Evolutionary conservation across 2,888 invertebrate species (phyloP).

Genomic region (Drosophila mettleri): DNA sequence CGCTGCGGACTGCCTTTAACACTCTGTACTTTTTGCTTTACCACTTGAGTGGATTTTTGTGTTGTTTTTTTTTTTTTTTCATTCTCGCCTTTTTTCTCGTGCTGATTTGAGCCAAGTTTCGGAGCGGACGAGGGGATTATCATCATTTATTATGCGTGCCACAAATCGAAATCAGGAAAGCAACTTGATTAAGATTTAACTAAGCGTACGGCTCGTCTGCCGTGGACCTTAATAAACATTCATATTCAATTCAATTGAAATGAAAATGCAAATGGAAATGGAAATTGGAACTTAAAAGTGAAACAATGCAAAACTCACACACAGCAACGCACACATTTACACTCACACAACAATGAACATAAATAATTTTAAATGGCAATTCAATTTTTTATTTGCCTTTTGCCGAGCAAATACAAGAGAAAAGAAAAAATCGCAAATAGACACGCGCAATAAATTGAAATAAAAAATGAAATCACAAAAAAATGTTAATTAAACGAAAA

Average conservation of each 20-base stretch:
- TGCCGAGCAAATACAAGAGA: constrained; percentile 7
- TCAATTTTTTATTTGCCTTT: constrained; percentile 33
- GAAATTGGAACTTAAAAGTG: constrained; percentile 43
- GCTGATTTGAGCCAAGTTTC: constrained; percentile 46
- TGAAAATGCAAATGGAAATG: constrained; percentile 35
- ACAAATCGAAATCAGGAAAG: constrained; percentile 78
- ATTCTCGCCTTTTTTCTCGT: constrained; percentile 54
- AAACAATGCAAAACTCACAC: constrained; percentile 29
- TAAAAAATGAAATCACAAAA: constrained; percentile 38
- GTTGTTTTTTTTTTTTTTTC: constrained; percentile 58
- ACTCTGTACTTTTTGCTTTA: constrained; percentile 65
- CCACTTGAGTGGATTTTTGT: constrained; percentile 81
- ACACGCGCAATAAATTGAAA: constrained; percentile 30
- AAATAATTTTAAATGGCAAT: constrained; percentile 69
- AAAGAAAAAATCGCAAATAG: constrained; percentile 10
- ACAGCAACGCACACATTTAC: not conserved
- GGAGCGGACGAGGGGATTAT: constrained; percentile 26
- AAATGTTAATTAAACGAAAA: constrained; percentile 74
- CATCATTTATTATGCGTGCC: constrained; percentile 75
- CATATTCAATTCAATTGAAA: constrained; percentile 54
- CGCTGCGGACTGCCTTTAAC: constrained; percentile 59
- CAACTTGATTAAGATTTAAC: constrained; percentile 79
- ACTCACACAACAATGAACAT: constrained; percentile 33
- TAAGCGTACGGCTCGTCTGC: constrained; percentile 57
- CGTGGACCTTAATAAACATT: constrained; percentile 32